These are phyloP conservation scores for Sinocyclocheilus anophthalmus DNA, from an alignment of 2,113 vertebrate species.

Conservation along the genomic window DNA sequence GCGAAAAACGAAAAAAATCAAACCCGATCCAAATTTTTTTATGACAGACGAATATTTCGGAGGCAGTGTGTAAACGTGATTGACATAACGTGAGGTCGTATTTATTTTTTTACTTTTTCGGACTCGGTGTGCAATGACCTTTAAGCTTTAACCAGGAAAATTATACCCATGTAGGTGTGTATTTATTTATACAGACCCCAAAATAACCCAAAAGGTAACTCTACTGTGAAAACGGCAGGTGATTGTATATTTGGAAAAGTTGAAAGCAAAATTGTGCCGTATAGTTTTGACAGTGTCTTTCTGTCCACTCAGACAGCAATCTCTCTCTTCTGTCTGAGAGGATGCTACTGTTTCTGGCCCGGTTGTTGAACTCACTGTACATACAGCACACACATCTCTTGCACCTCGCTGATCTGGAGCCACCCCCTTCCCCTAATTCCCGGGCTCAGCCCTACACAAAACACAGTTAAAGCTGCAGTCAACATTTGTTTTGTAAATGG, in stretches of 20 bases:
- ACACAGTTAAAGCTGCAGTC: slow-evolving; percentile 59
- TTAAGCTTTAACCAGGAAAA: not conserved
- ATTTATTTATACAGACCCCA: not conserved
- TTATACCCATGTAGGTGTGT: not conserved
- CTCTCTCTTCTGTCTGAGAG: slow-evolving; percentile 65
- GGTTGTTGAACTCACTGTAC: not conserved
- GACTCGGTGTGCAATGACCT: too few relatives aligned
- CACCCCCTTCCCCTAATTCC: not conserved
- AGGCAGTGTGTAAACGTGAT: too few relatives aligned
- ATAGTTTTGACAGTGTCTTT: slow-evolving; percentile 57
- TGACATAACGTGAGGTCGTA: too few relatives aligned
- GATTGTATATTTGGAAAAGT: not conserved
- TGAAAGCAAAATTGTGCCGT: not conserved
- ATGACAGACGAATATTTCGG: too few relatives aligned
- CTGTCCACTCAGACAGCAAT: slow-evolving; percentile 48
- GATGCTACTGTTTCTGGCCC: slow-evolving; percentile 53
- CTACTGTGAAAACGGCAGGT: not conserved
- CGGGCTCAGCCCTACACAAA: slow-evolving; percentile 9
- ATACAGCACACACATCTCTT: not conserved
- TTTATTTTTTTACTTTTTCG: too few relatives aligned
- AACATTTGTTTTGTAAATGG: slow-evolving; percentile 80
- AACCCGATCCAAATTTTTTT: too few relatives aligned
- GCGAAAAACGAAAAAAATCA: too few relatives aligned
- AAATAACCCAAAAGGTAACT: not conserved
- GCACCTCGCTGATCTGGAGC: not conserved